phyloP scores from a whole-genome alignment of 2,888 invertebrate species.

The Leptinotarsa rubiginosa region DNA sequence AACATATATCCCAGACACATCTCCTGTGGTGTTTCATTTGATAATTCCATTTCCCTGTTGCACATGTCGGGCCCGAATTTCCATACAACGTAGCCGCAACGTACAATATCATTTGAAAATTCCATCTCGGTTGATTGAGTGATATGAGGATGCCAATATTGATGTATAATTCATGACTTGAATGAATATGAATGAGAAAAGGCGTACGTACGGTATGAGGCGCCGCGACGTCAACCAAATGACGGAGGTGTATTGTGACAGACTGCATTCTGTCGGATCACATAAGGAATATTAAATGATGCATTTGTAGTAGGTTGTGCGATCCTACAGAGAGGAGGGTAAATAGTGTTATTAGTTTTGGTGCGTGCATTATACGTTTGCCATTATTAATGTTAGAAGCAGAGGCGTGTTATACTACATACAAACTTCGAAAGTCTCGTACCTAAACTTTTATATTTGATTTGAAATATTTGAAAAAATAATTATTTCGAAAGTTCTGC shows the following conservation, averaged over 20 bases:
- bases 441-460: no score
- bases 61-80: not conserved
- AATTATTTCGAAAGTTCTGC: no score
- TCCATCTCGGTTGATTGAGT: slow-evolving; percentile 34
- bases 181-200: slow-evolving; percentile 41
- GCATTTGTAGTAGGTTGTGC: slow-evolving; percentile 9
- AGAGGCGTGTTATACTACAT: not conserved
- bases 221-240: slow-evolving; percentile 20
- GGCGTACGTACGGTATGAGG: slow-evolving; percentile 22
- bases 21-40: not conserved
- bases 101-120: slow-evolving; percentile 29
- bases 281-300: slow-evolving; percentile 31
- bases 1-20: not conserved
- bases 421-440: no score
- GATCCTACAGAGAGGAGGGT: not conserved
- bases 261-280: slow-evolving; percentile 28
- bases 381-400: not conserved
- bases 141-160: slow-evolving; percentile 35
- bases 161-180: slow-evolving; percentile 39
- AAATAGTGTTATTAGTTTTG: not conserved
- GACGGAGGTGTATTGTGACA: slow-evolving; percentile 29
- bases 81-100: slow-evolving; percentile 10
- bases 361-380: slow-evolving; percentile 8
- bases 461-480: no score
- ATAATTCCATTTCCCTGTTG: slow-evolving; percentile 8